A percentile compares a stretch with the other conserved stretches of the same genome.
Conservation (phyloP, 2,888 invertebrate species). For the Athetis lepigone region DNA sequence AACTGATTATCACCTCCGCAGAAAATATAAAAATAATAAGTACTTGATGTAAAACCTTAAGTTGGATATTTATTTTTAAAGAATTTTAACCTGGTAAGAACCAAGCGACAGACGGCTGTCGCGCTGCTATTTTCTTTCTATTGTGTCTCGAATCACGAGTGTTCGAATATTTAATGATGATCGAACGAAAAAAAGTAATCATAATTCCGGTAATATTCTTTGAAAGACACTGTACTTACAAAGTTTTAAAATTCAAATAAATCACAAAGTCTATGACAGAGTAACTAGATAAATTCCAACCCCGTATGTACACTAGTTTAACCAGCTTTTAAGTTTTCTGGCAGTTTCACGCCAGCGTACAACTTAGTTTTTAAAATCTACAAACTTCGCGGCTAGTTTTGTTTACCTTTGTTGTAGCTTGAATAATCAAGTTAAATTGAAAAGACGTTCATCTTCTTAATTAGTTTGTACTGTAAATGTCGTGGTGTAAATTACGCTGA, state of each 20-base stretch:
- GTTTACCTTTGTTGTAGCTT: constrained; percentile 65
- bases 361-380: constrained; percentile 80
- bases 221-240: neutral
- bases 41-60: too few relatives aligned
- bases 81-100: too few relatives aligned
- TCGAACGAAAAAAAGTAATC: too few relatives aligned
- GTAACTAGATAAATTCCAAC: constrained; percentile 28
- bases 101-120: too few relatives aligned
- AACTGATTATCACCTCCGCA: too few relatives aligned
- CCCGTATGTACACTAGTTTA: constrained; percentile 66
- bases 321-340: constrained; percentile 76
- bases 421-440: constrained; percentile 58
- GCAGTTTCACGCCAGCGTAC: constrained; percentile 73
- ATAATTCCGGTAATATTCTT: neutral
- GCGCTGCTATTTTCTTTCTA: too few relatives aligned
- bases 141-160: too few relatives aligned
- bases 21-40: too few relatives aligned
- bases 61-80: too few relatives aligned
- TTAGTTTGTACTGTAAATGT: constrained; percentile 30
- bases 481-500: neutral
- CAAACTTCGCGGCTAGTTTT: constrained; percentile 70
- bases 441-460: constrained; percentile 34
- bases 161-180: too few relatives aligned
- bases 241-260: neutral
- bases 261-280: neutral